phyloP scores from a whole-genome alignment of 2,797 vertebrate species.

The Sylvia borin region DNA sequence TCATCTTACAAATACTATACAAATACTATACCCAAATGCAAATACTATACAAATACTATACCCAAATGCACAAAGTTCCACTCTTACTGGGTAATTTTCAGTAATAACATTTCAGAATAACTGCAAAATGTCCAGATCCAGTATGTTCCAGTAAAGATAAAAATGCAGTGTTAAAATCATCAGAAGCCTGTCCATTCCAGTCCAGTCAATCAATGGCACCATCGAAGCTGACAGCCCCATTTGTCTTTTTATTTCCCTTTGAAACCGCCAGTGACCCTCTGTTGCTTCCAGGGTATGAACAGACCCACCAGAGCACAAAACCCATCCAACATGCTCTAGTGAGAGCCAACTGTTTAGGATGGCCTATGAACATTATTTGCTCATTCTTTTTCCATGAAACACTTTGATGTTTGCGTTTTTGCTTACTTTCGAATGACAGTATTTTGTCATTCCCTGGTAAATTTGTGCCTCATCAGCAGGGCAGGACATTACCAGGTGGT shows the following conservation, averaged over 20 bases:
- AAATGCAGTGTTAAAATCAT: background rate
- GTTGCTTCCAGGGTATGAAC: accelerated
- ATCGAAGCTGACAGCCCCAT: background rate
- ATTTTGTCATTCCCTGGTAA: background rate
- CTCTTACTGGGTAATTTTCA: background rate
- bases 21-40: accelerated
- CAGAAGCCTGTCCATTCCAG: background rate
- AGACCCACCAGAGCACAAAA: background rate
- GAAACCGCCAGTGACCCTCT: background rate
- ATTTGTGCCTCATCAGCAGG: background rate
- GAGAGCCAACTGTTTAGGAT: background rate
- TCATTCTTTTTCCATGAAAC: background rate
- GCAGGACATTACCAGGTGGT: background rate
- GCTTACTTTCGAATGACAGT: accelerated
- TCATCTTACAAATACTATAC: background rate
- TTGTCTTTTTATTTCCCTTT: background rate
- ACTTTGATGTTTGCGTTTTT: background rate
- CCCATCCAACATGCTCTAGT: accelerated
- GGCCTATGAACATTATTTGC: background rate
- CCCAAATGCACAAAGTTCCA: background rate
- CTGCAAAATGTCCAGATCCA: background rate
- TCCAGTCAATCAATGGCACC: background rate
- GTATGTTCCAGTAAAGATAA: background rate
- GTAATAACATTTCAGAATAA: background rate
- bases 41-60: background rate